Conservation (phyloP, 2,888 invertebrate species). For the Ophion costatus region DNA sequence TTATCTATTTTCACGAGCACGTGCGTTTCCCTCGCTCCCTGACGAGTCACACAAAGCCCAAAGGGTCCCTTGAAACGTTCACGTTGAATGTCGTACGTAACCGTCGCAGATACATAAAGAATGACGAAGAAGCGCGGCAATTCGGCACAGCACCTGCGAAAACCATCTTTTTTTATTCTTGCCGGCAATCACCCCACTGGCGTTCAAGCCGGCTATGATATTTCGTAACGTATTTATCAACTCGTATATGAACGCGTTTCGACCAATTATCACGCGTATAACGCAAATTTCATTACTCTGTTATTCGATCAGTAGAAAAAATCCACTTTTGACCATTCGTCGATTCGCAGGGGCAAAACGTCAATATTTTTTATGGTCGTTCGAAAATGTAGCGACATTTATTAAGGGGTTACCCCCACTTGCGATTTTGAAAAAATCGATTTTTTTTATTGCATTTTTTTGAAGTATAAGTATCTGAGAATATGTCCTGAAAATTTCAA, state of each 20-base stretch:
- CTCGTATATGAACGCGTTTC: background rate
- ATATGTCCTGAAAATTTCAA: too few species aligned
- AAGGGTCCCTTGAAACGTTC: constrained; percentile 57
- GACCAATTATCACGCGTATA: too few species aligned
- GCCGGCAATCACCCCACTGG: background rate
- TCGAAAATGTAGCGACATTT: too few species aligned
- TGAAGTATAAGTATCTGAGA: too few species aligned
- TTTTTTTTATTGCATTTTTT: too few species aligned
- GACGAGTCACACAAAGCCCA: constrained; percentile 71
- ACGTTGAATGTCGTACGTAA: constrained; percentile 62
- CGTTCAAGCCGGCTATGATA: background rate
- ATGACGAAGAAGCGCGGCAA: constrained; percentile 46
- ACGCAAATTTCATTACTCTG: too few species aligned
- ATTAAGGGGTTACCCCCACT: too few species aligned
- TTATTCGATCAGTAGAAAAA: too few species aligned
- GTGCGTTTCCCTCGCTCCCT: constrained; percentile 65
- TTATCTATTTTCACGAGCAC: constrained; percentile 74
- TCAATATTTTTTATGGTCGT: too few species aligned
- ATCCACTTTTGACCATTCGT: background rate
- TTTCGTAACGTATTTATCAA: background rate
- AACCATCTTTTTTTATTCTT: constrained; percentile 43
- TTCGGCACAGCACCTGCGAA: constrained; percentile 61
- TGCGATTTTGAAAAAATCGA: too few species aligned
- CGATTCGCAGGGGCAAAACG: background rate
- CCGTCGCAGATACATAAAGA: constrained; percentile 51